phyloP scores from a whole-genome alignment of 2,888 invertebrate species.

The Drosophila koepferae region DNA sequence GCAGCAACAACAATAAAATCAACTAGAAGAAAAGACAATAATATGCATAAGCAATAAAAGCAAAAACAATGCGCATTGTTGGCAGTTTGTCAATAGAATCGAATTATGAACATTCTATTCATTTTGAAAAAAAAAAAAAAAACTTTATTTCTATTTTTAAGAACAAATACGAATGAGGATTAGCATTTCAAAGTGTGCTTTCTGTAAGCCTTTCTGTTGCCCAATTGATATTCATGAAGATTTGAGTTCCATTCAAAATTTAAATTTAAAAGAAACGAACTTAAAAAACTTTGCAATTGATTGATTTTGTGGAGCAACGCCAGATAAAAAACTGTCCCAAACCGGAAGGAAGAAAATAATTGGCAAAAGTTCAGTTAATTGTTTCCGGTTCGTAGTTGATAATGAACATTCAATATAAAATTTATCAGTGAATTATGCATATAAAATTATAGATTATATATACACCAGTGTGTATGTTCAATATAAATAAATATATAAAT shows the following conservation, averaged over 20 bases:
- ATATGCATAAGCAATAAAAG: slow-evolving; percentile 37
- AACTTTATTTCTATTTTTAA: slow-evolving; percentile 7
- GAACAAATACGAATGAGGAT: slow-evolving; percentile 10
- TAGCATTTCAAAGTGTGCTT: slow-evolving; percentile 23
- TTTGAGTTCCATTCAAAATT: neutral
- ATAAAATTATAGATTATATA: neutral
- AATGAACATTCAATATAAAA: slow-evolving; percentile 9
- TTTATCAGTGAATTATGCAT: neutral
- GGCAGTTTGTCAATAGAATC: slow-evolving; percentile 55
- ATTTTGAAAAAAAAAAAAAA: slow-evolving; percentile 3
- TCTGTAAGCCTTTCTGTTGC: neutral
- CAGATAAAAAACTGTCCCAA: neutral
- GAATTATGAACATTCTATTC: slow-evolving; percentile 37
- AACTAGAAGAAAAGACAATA: slow-evolving; percentile 13
- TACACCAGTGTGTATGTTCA: no score
- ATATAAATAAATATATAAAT: no score
- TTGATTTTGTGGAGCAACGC: neutral
- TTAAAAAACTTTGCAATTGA: neutral
- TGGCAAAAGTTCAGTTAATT: slow-evolving; percentile 18
- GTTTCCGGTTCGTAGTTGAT: slow-evolving; percentile 11
- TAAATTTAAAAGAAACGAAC: neutral
- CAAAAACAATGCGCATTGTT: slow-evolving; percentile 42
- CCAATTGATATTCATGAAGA: slow-evolving; percentile 1
- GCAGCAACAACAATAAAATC: slow-evolving; percentile 11
- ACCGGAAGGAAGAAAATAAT: slow-evolving; percentile 19